Evolutionary conservation across 2,113 vertebrate species (phyloP), one percentile per base, ranked within the genome.

Genomic region (Columba livia): DNA sequence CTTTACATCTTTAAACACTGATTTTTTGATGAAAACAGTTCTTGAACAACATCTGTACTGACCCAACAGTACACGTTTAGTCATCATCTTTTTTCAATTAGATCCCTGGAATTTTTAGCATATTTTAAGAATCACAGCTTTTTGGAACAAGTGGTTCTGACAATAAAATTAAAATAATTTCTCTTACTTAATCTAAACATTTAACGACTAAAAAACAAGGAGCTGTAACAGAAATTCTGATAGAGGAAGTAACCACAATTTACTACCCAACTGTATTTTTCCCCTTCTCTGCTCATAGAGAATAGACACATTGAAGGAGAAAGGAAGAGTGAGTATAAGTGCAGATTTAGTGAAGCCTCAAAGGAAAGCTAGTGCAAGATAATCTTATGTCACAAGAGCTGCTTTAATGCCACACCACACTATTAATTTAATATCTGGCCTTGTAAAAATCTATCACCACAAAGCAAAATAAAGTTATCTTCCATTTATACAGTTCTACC

Each of bases 241-340:
- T 32, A 89, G 70, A 94, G 91, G 95, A 97, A 97, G 96, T 96
- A 95, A 93, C 94, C 93, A 89, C 84, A 85, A 94, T 96, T 95
- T 95, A 96, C 87, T 74, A 61, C 93, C 50, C 61, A 93, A 93
- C 94, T 77, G 93, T 84, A 75, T 72, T 94, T 97, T 95, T 29
- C 34, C 44, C 54, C 51, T 75, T 57, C 79, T 95, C 70, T 92
- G 80, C 54, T 75, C 31, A 50, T 28, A 78, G 44, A 65, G 64
- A 54, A 89, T 67, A 89, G 95, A 73, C 24, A 82, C 47, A 51
- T 0, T n/a, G 57, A 92, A 89, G 54, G 65, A 75, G 82, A 89
- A 94, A 85, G 89, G 61, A 91, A 94, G 80, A 88, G 31, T 26
- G 28, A 88, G 4, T 29, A 8, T 47, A 91, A 75, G 61, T 8